Percentiles rank a stretch among this genome's conserved stretches.
Conservation (phyloP, 2,113 vertebrate species). For the Callipepla squamata region DNA sequence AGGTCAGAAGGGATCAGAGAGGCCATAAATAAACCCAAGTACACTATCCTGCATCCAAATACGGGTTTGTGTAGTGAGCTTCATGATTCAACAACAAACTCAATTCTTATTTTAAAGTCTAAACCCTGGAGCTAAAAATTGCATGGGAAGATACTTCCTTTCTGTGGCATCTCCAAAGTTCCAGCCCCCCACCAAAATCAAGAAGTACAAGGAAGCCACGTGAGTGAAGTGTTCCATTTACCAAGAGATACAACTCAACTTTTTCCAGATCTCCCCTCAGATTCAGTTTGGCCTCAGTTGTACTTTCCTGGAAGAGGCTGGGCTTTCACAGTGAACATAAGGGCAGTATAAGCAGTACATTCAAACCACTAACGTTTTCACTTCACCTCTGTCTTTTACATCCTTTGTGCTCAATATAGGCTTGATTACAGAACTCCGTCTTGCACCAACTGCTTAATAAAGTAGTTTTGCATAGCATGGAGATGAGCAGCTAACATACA, state of each 20-base stretch:
- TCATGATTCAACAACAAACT: not conserved
- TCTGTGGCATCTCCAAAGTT: not conserved
- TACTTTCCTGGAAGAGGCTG: not conserved
- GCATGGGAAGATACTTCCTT: not conserved
- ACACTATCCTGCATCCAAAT: not conserved
- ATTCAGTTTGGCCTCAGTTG: not conserved
- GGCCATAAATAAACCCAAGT: not conserved
- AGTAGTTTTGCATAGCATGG: not conserved
- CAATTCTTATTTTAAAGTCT: not conserved
- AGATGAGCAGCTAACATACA: not conserved
- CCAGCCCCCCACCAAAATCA: not conserved
- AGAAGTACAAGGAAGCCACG: not conserved
- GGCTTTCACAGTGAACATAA: not conserved
- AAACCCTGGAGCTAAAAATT: not conserved
- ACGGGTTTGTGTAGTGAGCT: not conserved
- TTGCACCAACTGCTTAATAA: not conserved
- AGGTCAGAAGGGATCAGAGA: not conserved
- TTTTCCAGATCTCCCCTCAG: not conserved
- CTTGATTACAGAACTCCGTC: not conserved
- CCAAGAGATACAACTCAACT: not conserved
- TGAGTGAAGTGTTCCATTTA: not conserved
- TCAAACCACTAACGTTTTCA: not conserved
- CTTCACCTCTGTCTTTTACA: not conserved
- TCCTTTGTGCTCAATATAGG: not conserved
- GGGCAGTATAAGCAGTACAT: not conserved